Base-by-base conservation (phyloP, 2,888 invertebrate genomes). In the Phrixothrix hirtus region DNA sequence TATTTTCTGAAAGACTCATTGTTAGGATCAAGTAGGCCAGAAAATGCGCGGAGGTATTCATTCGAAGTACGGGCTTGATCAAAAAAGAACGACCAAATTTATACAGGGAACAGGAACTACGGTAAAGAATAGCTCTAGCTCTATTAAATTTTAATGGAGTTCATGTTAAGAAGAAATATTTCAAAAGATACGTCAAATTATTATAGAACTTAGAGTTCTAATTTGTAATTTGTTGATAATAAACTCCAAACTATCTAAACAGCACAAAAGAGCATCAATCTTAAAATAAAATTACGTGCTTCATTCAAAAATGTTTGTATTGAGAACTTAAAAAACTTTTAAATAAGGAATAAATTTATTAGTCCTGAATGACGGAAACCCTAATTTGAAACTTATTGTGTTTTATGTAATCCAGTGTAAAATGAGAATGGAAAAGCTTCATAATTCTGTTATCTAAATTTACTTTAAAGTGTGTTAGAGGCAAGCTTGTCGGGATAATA, bases 21-120 rank as follows among this genome's bases (percentile, higher is more conserved):
- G 65, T 67, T 59, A 47, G 51, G 56, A 59, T 57, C 60, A 64
- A 64, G 56, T 55, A 59, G 57, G 54, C 61, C 65, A 63, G 65
- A 65, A 65, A 65, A 66, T 62, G 59, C 55, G 61, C 54, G 55
- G 59, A 62, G 61, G 46, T 50, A 51, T 51, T 55, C 51, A 47
- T 30, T 45, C 27, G 25, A 29, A 32, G 38, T 46, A 42, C 36
- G 48, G 42, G 30, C 13, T 44, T 43, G 43, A 47, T 47, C 41
- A 39, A 37, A 41, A 47, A 54, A 47, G 17, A 34, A 36, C 14
- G 54, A 45, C 50, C 26, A 35, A 37, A 41, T 53, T 45, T 38
- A 36, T 42, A 26, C 36, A 30, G 27, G 41, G 31, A 52, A 30
- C 52, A 37, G 42, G 42, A 42, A 46, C 32, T 41, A 35, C 34